Conservation (phyloP, 2,888 invertebrate genomes). For the Iphiclides podalirius region DNA sequence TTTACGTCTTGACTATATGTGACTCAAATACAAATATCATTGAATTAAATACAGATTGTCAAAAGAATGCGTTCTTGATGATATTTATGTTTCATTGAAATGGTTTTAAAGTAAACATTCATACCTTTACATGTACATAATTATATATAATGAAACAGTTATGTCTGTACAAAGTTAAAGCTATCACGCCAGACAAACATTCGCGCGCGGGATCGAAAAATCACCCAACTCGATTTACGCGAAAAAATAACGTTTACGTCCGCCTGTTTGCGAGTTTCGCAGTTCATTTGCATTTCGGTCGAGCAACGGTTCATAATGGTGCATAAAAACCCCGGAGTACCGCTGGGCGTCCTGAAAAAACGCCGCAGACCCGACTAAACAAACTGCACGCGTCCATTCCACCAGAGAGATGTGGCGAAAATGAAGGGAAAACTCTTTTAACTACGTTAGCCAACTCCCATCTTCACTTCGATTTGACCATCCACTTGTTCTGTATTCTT, state of each 20-base stretch:
- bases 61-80: too few relatives aligned
- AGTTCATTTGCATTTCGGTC: constrained; percentile 16
- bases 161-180: too few relatives aligned
- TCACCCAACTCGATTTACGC: constrained; percentile 1
- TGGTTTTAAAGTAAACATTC: too few relatives aligned
- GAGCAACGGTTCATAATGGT: constrained; percentile 18
- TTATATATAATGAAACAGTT: too few relatives aligned
- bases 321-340: constrained; percentile 19
- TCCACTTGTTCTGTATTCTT: neutral
- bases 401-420: constrained; percentile 29
- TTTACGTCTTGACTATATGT: too few relatives aligned
- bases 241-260: constrained; percentile 1
- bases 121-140: too few relatives aligned
- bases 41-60: too few relatives aligned
- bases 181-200: too few relatives aligned
- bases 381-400: constrained; percentile 31
- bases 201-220: neutral
- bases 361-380: constrained; percentile 29
- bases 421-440: constrained; percentile 27
- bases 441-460: constrained; percentile 30
- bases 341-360: neutral
- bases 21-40: too few relatives aligned
- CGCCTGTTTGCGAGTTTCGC: constrained; percentile 17
- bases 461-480: constrained; percentile 10
- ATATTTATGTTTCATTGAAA: too few relatives aligned